Evolutionary conservation across 2,888 invertebrate genomes (phyloP).

Genomic region (Augochlorella aurata): DNA sequence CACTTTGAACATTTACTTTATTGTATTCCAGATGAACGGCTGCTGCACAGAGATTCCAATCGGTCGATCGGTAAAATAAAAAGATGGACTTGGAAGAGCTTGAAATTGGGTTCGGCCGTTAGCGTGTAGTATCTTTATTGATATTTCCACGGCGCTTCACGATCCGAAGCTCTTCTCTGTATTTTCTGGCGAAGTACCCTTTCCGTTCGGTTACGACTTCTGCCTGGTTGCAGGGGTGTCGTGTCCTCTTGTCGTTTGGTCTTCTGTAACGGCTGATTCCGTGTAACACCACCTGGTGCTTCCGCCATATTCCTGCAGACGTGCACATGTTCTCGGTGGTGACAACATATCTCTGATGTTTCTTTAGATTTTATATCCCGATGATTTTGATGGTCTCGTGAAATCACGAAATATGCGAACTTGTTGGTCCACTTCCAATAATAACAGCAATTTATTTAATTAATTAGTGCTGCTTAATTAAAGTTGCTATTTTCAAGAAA

Average conservation of each 20-base stretch:
- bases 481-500: too few relatives aligned
- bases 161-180: neutral
- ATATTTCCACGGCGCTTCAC: neutral
- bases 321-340: neutral
- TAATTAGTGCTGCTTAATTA: too few relatives aligned
- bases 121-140: neutral
- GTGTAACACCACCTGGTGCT: neutral
- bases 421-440: too few relatives aligned
- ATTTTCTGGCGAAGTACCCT: neutral
- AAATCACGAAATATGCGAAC: neutral
- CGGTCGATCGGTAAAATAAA: neutral
- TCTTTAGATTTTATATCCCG: neutral
- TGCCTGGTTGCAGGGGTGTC: neutral
- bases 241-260: neutral
- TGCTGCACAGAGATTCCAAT: neutral
- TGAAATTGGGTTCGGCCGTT: neutral
- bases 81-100: neutral
- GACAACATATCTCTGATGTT: neutral
- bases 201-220: slow-evolving; percentile 1
- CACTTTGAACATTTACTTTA: neutral
- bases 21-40: neutral
- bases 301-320: neutral
- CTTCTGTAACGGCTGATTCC: slow-evolving; percentile 2
- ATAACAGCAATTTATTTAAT: too few relatives aligned
- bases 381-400: neutral